phyloP scores from a whole-genome alignment of 2,797 vertebrate species.

The Halcyon chelicuti region DNA sequence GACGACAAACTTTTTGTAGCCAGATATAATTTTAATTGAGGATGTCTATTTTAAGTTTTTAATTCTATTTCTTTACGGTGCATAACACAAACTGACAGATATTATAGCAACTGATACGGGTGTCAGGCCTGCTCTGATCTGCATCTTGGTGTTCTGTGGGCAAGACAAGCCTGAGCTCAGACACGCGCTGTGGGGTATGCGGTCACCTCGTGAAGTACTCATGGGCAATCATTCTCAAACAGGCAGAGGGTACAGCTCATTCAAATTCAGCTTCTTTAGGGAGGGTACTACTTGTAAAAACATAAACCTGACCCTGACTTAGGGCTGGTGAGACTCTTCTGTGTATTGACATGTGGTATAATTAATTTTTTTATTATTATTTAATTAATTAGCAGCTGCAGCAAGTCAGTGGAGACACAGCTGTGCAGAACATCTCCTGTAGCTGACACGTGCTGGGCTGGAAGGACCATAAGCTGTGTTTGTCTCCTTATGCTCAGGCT shows the following conservation, averaged over 20 bases:
- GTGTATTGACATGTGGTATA: not conserved
- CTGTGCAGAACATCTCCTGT: not conserved
- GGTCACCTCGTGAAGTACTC: fast-evolving
- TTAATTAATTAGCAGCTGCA: not conserved
- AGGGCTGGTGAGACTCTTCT: not conserved
- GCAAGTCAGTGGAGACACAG: not conserved
- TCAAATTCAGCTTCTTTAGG: not conserved
- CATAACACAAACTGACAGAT: not conserved
- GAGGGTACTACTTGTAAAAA: not conserved
- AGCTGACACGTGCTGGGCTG: not conserved
- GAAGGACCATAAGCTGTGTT: not conserved
- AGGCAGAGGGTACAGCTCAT: not conserved
- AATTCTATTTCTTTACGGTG: not conserved
- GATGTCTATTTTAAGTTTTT: not conserved
- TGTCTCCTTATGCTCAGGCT: not conserved
- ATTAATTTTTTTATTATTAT: not conserved
- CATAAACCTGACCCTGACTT: not conserved
- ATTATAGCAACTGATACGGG: not conserved
- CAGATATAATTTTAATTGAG: not conserved
- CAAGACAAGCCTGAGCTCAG: not conserved
- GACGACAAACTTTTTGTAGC: not conserved
- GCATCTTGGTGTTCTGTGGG: not conserved
- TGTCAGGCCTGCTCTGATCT: not conserved
- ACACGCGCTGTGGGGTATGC: too few species aligned
- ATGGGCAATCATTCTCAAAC: not conserved